phyloP scores from a whole-genome alignment of 2,888 invertebrate genomes.

The Tanaodytes sp. region DNA sequence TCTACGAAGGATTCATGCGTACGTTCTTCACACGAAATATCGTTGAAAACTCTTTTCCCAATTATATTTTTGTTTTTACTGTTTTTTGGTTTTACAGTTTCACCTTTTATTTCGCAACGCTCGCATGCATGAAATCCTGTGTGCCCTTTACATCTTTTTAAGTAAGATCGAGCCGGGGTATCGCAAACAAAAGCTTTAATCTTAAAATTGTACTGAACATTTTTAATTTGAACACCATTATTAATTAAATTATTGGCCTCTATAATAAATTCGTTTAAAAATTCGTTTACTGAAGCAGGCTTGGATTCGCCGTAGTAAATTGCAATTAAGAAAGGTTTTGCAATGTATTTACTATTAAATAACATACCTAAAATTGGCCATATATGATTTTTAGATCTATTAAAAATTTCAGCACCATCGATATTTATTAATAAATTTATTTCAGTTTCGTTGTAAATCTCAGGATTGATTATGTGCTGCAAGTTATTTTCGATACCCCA shows the following conservation, averaged over 20 bases:
- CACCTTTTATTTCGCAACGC: slow-evolving; percentile 27
- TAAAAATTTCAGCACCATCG: slow-evolving; percentile 43
- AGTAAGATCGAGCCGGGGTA: slow-evolving; percentile 40
- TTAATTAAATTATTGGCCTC: slow-evolving; percentile 22
- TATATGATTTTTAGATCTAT: slow-evolving; percentile 22
- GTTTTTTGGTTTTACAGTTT: slow-evolving; percentile 2
- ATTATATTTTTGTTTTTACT: slow-evolving; percentile 3
- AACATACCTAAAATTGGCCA: slow-evolving; percentile 29
- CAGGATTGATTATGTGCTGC: slow-evolving; percentile 16
- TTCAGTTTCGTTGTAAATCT: slow-evolving; percentile 25
- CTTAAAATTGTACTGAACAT: slow-evolving; percentile 25
- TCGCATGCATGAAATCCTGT: slow-evolving; percentile 36
- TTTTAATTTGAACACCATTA: slow-evolving; percentile 19
- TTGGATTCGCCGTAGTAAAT: slow-evolving; percentile 34
- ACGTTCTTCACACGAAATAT: slow-evolving; percentile 8
- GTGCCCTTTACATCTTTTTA: slow-evolving; percentile 34
- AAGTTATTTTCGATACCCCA: background rate
- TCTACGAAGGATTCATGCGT: slow-evolving; percentile 18
- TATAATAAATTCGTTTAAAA: slow-evolving; percentile 32
- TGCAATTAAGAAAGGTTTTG: slow-evolving; percentile 26
- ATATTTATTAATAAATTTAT: slow-evolving; percentile 34
- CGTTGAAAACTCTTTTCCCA: slow-evolving; percentile 35
- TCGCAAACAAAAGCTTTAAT: slow-evolving; percentile 35
- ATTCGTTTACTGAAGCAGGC: slow-evolving; percentile 24
- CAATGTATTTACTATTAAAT: slow-evolving; percentile 16